Evolutionary conservation across 2,113 vertebrate genomes (phyloP), one percentile per base, ranked within the genome.

Genomic region (Amphiprion percula): DNA sequence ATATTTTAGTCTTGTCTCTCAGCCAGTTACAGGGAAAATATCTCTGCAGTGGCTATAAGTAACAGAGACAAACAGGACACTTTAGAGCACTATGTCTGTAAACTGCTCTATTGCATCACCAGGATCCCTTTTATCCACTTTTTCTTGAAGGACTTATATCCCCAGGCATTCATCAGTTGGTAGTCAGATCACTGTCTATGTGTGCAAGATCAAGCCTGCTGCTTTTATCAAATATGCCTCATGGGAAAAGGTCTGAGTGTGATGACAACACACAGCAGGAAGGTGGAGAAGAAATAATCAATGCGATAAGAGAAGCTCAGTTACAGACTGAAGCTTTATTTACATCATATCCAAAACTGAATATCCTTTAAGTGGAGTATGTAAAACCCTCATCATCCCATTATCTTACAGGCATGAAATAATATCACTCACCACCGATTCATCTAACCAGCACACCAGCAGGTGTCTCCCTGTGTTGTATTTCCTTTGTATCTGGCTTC

Each of bases 251-350:
- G 41, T 7, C 72, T 16, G 9, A 80, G 70, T 44, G 39, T 28
- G 7, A 24, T 44, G 77, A 82, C 68, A 56, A 50, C 17, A 19
- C 59, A 52, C 74, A n/a, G 71, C 59, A 23, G 68, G 69, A 37
- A 16, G 46, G 8, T 28, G 71, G 65, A 60, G 76, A 37, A 46
- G 4, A 28, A 21, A 68, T 19, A 37, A 59, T 41, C 63, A 23
- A 64, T 15, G 41, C 17, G 50, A n/a, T 2, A 23, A 19, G 37
- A 55, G 15, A 17, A 26, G 37, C 37, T 69, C 23, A 66, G 41
- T 46, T 56, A 39, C 85, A 67, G 53, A 49, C 52, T n/a, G 30
- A 21, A 12, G 50, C 47, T 41, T n/a, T 24, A 21, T 8, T 50
- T 49, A 33, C 21, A 26, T 46, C 21, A 68, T 24, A 46, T 30